Conservation (phyloP, 1,140 invertebrate genomes). For the Portunus trituberculatus region DNA sequence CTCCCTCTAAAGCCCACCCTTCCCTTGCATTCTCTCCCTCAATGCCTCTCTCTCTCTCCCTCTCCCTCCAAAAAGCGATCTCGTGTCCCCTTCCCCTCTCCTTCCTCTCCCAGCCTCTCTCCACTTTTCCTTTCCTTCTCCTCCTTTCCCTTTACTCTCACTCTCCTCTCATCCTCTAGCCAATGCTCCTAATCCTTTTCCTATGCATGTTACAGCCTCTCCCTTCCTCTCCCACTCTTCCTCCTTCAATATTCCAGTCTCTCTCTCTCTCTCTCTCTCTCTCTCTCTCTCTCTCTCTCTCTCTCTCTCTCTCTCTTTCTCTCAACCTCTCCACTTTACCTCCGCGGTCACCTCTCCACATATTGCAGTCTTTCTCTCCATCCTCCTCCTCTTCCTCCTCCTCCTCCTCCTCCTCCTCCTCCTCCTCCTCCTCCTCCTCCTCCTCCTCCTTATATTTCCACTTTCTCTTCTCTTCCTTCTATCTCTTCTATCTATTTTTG, state of each 20-base stretch:
- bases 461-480: not conserved
- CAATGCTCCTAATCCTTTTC: no score
- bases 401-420: not conserved
- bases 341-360: not conserved
- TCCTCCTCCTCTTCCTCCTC: not conserved
- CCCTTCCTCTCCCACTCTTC: not conserved
- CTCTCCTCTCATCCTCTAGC: not conserved
- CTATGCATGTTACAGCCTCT: not conserved
- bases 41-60: not conserved
- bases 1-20: not conserved
- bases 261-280: constrained; percentile 40
- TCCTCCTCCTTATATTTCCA: not conserved
- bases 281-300: constrained; percentile 35
- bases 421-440: not conserved
- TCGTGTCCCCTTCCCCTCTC: not conserved
- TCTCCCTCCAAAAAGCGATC: not conserved
- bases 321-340: not conserved
- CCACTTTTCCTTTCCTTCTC: not conserved
- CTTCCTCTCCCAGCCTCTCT: not conserved
- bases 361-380: not conserved
- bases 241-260: not conserved
- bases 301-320: constrained; percentile 47
- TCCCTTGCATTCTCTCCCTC: not conserved
- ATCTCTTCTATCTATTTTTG: not conserved
- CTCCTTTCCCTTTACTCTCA: not conserved